phyloP scores from a whole-genome alignment of 2,797 vertebrate genomes.

The Dendrocincla fuliginosa region DNA sequence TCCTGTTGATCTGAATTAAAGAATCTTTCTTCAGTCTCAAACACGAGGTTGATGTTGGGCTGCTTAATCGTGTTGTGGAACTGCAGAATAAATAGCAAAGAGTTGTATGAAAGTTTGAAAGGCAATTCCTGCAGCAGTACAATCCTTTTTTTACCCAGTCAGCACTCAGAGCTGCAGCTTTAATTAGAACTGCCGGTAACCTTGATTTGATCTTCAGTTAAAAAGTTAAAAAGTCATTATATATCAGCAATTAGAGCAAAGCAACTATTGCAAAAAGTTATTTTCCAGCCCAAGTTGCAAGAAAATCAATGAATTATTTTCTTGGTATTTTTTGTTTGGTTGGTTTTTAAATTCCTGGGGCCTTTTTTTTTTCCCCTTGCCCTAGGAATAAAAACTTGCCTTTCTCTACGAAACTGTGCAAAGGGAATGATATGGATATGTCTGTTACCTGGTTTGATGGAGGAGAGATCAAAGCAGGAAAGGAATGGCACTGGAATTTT shows the following conservation, averaged over 20 bases:
- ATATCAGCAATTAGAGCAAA: not conserved
- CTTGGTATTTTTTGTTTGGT: not conserved
- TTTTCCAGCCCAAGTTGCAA: not conserved
- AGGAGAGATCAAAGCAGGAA: not conserved
- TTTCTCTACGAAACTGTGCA: not conserved
- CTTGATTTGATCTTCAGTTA: not conserved
- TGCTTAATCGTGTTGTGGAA: not conserved
- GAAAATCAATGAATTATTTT: not conserved
- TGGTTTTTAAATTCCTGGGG: not conserved
- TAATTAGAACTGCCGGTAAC: not conserved
- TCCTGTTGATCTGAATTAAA: not conserved
- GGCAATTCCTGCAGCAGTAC: not conserved
- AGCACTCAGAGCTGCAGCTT: not conserved
- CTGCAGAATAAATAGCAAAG: not conserved
- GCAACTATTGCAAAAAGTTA: not conserved
- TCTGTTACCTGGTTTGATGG: not conserved
- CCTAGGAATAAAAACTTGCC: not conserved
- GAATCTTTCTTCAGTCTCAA: not conserved
- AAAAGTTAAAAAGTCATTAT: not conserved
- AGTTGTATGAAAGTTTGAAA: not conserved
- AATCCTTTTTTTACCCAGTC: not conserved
- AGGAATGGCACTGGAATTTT: not conserved
- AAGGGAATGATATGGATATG: accelerated
- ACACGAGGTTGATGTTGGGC: not conserved
- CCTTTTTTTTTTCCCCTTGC: not conserved